These are phyloP conservation scores for Oryctes rhinoceros DNA, from an alignment of 1,140 invertebrate genomes.

Conservation along the genomic window DNA sequence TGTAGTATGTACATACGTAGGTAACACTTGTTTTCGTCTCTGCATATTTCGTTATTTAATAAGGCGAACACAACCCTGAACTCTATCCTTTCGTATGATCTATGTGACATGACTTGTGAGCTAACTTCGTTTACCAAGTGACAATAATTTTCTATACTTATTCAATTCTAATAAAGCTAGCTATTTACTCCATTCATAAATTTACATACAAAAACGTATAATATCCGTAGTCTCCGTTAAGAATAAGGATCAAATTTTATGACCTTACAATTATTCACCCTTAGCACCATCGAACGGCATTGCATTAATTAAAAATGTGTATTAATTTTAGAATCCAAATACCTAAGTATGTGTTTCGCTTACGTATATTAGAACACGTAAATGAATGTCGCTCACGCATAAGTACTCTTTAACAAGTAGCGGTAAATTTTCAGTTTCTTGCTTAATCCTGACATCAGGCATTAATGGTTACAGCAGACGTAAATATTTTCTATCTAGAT, in stretches of 20 bases:
- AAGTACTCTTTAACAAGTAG: too few species aligned
- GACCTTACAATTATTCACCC: neutral
- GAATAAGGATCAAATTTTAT: conserved; percentile 2
- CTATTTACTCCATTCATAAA: conserved; percentile 24
- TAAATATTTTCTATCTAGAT: too few species aligned
- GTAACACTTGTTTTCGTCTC: neutral
- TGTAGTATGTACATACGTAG: too few species aligned
- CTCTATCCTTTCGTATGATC: neutral
- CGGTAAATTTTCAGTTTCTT: too few species aligned
- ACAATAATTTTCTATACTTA: conserved; percentile 5
- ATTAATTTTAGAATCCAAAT: neutral
- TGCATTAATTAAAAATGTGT: neutral
- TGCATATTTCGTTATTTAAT: neutral
- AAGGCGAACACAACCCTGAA: neutral
- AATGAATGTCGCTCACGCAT: too few species aligned
- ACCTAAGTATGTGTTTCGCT: too few species aligned
- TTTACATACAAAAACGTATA: conserved; percentile 3
- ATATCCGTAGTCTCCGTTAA: neutral
- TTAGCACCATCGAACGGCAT: neutral
- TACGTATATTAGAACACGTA: too few species aligned
- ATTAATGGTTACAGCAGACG: too few species aligned
- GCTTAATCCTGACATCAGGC: too few species aligned
- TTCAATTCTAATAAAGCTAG: conserved; percentile 19
- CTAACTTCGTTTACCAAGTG: neutral
- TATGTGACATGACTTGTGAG: neutral